These are phyloP conservation scores for Diploptera punctata DNA, from an alignment of 2,888 invertebrate genomes.

Conservation along the genomic window DNA sequence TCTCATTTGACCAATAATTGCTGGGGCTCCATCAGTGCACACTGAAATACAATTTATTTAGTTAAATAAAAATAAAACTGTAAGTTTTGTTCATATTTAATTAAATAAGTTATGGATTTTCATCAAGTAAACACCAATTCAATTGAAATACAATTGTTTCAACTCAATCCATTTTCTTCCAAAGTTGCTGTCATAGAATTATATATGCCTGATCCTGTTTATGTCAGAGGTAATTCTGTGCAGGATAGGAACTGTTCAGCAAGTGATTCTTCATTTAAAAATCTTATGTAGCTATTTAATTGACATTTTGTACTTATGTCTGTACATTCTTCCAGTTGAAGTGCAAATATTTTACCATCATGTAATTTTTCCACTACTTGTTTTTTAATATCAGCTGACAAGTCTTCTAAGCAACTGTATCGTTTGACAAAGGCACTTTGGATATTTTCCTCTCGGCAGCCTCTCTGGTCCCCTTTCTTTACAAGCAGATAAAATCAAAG, in stretches of 20 bases:
- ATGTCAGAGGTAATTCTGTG: background rate
- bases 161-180: background rate
- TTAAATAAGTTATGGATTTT: no score
- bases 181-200: background rate
- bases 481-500: constrained; percentile 5
- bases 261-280: background rate
- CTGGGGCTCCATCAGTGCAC: background rate
- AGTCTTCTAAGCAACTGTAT: background rate
- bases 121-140: no score
- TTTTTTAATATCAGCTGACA: background rate
- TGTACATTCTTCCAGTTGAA: background rate
- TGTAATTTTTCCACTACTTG: constrained; percentile 11
- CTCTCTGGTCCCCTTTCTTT: background rate
- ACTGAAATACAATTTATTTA: background rate
- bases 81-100: no score
- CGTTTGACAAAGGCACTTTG: constrained; percentile 5
- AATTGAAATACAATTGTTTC: no score
- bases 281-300: background rate
- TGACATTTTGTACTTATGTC: background rate
- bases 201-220: background rate
- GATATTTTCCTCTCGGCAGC: background rate
- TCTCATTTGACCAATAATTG: background rate
- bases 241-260: background rate
- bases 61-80: no score
- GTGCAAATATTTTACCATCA: background rate